Base-by-base conservation (phyloP, 2,888 invertebrate genomes). In the Helleia helle region DNA sequence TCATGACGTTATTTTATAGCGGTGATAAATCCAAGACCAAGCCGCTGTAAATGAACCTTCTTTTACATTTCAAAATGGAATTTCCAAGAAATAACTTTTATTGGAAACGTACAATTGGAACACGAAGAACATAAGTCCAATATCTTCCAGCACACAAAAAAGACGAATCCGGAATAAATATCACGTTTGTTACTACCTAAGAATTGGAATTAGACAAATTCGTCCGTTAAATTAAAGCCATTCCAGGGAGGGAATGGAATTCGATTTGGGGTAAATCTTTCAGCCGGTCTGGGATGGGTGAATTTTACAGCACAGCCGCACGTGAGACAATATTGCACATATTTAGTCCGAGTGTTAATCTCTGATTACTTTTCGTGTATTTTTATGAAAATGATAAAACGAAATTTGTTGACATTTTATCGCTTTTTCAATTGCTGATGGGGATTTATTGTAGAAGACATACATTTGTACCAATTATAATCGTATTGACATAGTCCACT, bases 171-270 rank as follows among this genome's bases (percentile, higher is more conserved):
- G 58, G 76, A 76, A 79, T 79, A 74, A 76, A 76, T 76, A 80
- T 77, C 73, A 73, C 76, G 77, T 83, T 80, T 74, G 76, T 80
- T 80, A 79, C 76, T 69, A 80, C 68, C 72, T 71, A 74, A 75
- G 77, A 80, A 81, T 81, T 71, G 76, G 80, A 81, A 83, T 83
- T 80, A 80, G 73, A 81, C 79, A 80, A 81, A 81, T 81, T 81
- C 79, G 75, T 70, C 74, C 75, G 79, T 83, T 80, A 81, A 83
- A 83, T 83, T 83, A 81, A 75, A 72, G 73, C 71, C 64, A 71
- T 76, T 76, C 62, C 65, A 65, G 68, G 66, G 63, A 54, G 59
- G 59, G 65, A 66, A 61, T 59, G 64, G 69, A 70, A 79, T 81
- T 81, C 77, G 81, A 81, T 79, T 81, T 76, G 63, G 73, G 74